Conservation (phyloP, 2,888 invertebrate species). For the Sarcophaga variegata region DNA sequence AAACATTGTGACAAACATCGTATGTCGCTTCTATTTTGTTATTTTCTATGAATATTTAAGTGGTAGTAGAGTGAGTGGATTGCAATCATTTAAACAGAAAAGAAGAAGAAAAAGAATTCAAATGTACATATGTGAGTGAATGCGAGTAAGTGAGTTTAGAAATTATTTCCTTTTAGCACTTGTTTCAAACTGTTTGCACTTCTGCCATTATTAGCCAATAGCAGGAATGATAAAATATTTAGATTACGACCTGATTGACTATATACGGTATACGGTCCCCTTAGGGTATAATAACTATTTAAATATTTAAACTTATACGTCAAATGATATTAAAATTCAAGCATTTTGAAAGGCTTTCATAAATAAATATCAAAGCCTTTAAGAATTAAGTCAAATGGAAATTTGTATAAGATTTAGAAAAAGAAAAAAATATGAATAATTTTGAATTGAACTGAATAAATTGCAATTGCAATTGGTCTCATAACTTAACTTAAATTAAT, state of each 20-base stretch:
- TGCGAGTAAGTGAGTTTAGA: constrained; percentile 11
- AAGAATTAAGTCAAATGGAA: too few species aligned
- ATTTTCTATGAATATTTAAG: constrained; percentile 58
- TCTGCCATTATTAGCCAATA: neutral
- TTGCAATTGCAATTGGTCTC: too few species aligned
- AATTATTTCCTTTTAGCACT: constrained; percentile 49
- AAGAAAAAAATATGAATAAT: too few species aligned
- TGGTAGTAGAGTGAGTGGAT: constrained; percentile 25
- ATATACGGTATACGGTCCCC: too few species aligned
- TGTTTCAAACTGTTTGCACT: constrained; percentile 37
- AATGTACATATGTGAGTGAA: neutral
- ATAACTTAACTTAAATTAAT: too few species aligned
- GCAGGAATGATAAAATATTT: constrained; percentile 1
- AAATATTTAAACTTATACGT: neutral
- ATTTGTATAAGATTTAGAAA: too few species aligned
- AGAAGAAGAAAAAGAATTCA: neutral
- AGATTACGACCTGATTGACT: neutral
- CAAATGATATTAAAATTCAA: too few species aligned
- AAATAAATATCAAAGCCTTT: too few species aligned
- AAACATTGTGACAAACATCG: constrained; percentile 20
- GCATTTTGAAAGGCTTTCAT: too few species aligned
- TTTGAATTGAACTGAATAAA: too few species aligned
- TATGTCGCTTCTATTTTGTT: constrained; percentile 42
- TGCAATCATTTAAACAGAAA: constrained; percentile 29
- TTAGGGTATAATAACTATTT: constrained; percentile 18